Evolutionary conservation across 2,888 invertebrate genomes (phyloP), one percentile per base, ranked within the genome.

Genomic region (Ennomos fuscantarius): DNA sequence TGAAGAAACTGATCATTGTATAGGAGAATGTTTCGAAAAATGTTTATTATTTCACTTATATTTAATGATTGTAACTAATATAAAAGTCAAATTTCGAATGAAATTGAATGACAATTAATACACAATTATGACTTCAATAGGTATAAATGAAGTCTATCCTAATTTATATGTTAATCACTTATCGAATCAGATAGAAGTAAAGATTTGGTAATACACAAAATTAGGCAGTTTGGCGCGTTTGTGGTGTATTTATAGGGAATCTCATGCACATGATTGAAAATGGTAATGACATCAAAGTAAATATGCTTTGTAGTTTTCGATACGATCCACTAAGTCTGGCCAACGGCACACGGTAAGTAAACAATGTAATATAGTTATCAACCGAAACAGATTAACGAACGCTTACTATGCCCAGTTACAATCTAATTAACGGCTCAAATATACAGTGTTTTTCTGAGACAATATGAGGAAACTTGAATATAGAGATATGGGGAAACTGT

Each of bases 211-310:
- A 33, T 45, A 45, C 33, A 35, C 10, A 6, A 54, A 50, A 54
- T 50, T 41, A 33, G 15, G 9, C 11, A 48, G 40, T 48, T 55
- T 43, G 40, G 47, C 12, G 52, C 32, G 6, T 43, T 31, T 40
- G 11, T 41, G 42, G 8, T 51, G 46, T 58, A 52, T 53, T 63
- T 55, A 39, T 51, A 48, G 60, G 52, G 65, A 67, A 67, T 67
- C 67, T 67, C 67, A 67, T 56, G 46, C 51, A 42, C 46, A 60
- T 42, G 8, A 32, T 31, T 43, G 13, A 15, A 51, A 24, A 45
- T 41, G 40, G 8, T 43, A 36, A 32, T 39, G 31, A 55, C 32
- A 44, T 47, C n/a, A 41, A 40, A 13, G 11, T 31, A 15, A 41
- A 15, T 34, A 44, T 24, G 24, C 13, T 8, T 46, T 15, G 8